Evolutionary conservation across 2,113 vertebrate species (phyloP).

Genomic region (Sapayoa aenigma): DNA sequence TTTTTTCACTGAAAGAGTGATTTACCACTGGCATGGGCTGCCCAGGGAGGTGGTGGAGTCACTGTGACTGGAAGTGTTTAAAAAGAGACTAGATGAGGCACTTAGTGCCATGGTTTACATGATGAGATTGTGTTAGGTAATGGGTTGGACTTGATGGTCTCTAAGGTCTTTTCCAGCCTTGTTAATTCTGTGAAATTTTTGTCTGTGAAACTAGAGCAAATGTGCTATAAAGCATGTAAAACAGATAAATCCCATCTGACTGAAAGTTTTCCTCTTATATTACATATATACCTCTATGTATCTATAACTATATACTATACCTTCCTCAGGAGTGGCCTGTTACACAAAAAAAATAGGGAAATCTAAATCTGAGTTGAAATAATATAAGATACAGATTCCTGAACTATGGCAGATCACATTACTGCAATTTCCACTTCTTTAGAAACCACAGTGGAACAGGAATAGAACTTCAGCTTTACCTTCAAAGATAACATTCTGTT

Average conservation of each 20-base stretch:
- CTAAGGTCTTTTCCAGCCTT: too few relatives aligned
- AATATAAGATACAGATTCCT: background rate
- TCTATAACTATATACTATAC: background rate
- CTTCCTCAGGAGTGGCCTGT: background rate
- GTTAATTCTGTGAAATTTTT: too few relatives aligned
- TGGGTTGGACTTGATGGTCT: too few relatives aligned
- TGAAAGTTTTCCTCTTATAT: background rate
- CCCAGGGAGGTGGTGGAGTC: too few relatives aligned
- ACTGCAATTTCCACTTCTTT: background rate
- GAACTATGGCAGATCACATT: background rate
- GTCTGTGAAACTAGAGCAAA: background rate
- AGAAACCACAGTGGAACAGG: background rate
- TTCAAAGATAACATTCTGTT: background rate
- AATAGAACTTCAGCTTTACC: background rate
- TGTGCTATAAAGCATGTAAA: background rate
- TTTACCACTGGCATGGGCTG: too few relatives aligned
- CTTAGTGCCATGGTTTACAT: too few relatives aligned
- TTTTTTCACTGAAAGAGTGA: too few relatives aligned
- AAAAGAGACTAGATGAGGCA: too few relatives aligned
- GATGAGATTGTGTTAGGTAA: too few relatives aligned
- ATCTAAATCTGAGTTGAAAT: background rate
- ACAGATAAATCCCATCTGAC: background rate
- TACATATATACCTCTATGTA: background rate
- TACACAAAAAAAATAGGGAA: background rate
- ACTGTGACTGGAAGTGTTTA: too few relatives aligned